Base-by-base conservation (phyloP, 1,140 invertebrate species). In the Drosophila chauvacae region DNA sequence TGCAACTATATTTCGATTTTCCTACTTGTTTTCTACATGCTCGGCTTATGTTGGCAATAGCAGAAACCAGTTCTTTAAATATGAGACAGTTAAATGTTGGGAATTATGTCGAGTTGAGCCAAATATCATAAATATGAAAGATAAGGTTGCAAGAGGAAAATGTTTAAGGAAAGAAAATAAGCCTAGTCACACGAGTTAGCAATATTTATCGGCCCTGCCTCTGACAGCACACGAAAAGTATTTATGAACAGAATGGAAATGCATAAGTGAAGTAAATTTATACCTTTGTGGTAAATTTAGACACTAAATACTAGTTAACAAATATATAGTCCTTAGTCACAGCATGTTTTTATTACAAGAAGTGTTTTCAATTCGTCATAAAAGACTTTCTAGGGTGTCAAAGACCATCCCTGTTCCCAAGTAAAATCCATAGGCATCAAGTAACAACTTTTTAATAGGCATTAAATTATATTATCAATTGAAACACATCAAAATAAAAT, bases 1-100 rank as follows among this genome's bases (percentile, higher is more conserved):
- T 85, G 81, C 62, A 68, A 44, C 69, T 56, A 60, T 60, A 70
- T 69, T 57, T 44, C 20, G 45, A 28, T 60, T 73, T 71, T 60
- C 33, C 20, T 33, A 13, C 11, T 20, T 58, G 44, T 35, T 50
- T 30, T 16, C 51, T 16, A 39, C 51, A 37, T 23, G 33, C 33
- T 59, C 13, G 16, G 11, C 0, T 26, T 48, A 23, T 30, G 68
- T 35, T 39, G 37, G 20, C 35, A 42, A 73, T 39, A 61, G 37
- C 41, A 42, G 33, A 66, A 76, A 76, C 69, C 44, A 18, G 69
- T 72, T 72, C 42, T 41, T 18, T 37, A 20, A 56, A 74, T 50
- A 42, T 13, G 35, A 74, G 51, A 50, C 44, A 41, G 42, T 35
- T 48, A 56, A 62, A 61, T 72, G 53, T 56, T 48, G 11, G 14